Base-by-base conservation (phyloP, 2,888 invertebrate genomes). In the Ennomos erosarius region DNA sequence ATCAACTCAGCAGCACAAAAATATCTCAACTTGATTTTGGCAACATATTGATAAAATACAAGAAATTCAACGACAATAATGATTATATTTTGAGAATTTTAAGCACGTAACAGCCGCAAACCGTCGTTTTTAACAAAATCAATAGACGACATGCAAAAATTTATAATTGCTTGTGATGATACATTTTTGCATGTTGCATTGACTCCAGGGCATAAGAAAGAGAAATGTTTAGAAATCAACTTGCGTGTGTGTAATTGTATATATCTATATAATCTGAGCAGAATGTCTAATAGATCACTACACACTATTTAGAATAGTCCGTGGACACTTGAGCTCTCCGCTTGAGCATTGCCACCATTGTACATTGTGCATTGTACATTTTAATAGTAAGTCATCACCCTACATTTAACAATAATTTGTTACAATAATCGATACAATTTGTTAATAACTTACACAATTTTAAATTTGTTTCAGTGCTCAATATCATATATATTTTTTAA, bases 211-310 rank as follows among this genome's bases (percentile, higher is more conserved):
- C 47, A 51, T 59, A 38, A 62, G 67, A 68, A 70, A 71, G 70
- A 61, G 66, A 71, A 67, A 66, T 67, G 68, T 73, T 74, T 72
- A 68, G 73, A 78, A 75, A 73, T 71, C 72, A 73, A 75, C 74
- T 78, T 76, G 80, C 78, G 82, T 81, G 84, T 77, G 64, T n/a
- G n/a, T n/a, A n/a, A n/a, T n/a, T n/a, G n/a, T 69, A 71, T 75
- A 78, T 74, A 74, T 72, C 79, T 83, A 85, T 81, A 82, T 78
- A 87, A 86, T 84, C 82, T 79, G 91, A 91, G 91, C 91, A 90
- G 90, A 90, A 89, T 85, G 73, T 87, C 90, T 90, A 91, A 86
- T 81, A 86, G 85, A 80, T 79, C 73, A 77, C 88, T 90, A 87
- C 84, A 77, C 78, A 75, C 86, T 90, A 88, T 89, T 90, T 87